These are phyloP conservation scores for Poecilia gillii DNA, from an alignment of 2,797 vertebrate species.

Conservation along the genomic window DNA sequence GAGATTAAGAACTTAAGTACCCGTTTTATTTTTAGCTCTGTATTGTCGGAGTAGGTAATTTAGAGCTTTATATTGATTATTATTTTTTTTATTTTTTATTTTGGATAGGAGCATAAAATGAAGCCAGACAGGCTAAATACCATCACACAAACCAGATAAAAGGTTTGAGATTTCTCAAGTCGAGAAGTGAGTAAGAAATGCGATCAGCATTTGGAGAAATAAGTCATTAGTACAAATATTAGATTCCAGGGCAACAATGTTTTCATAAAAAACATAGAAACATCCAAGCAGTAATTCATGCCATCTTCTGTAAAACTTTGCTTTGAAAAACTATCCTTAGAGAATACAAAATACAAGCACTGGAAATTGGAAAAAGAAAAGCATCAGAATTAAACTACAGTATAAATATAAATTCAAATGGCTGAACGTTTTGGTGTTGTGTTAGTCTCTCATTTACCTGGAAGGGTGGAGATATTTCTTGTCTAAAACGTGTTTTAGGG, in stretches of 20 bases:
- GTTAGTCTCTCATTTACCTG: background rate
- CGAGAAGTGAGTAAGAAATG: background rate
- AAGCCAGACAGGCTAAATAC: background rate
- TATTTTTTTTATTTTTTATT: background rate
- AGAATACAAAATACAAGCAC: background rate
- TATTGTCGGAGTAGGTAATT: background rate
- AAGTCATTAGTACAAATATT: background rate
- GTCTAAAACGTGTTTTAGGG: background rate
- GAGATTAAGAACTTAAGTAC: conserved; percentile 17
- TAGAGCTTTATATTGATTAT: conserved; percentile 15
- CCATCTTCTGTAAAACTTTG: background rate
- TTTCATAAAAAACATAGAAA: background rate
- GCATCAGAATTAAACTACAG: background rate
- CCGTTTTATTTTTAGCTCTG: background rate
- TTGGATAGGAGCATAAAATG: background rate
- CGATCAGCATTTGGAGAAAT: background rate
- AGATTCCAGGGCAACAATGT: background rate
- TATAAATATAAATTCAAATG: background rate
- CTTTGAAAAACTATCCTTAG: background rate
- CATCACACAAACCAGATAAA: conserved; percentile 19
- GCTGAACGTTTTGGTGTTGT: background rate
- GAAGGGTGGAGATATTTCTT: background rate
- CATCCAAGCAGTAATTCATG: background rate
- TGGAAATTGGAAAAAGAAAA: background rate
- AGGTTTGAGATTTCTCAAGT: conserved; percentile 9